Base-by-base conservation (phyloP, 2,797 vertebrate genomes). In the Chanos chanos region DNA sequence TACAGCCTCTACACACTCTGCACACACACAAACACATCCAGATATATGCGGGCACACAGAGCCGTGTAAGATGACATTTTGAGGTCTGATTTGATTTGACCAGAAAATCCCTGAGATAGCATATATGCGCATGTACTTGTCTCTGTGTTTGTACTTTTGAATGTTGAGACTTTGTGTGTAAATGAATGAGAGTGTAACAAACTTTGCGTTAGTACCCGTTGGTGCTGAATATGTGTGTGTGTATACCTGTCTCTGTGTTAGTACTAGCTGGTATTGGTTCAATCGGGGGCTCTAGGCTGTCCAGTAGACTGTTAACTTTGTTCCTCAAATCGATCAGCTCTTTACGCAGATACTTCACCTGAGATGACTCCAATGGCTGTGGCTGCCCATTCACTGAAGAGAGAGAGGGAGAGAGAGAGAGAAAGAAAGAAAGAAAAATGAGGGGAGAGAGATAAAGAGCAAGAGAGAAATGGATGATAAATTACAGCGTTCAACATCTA, bases 321-420 rank as follows among this genome's bases (percentile, higher is more conserved):
- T 99, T 99, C 77, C 96, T 89, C 81, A 99, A 92, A 85, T 99
- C 95, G 79, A 98, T 96, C 76, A 99, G 90, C 87, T 99, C 97
- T 79, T 92, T 89, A 68, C 95, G 94, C 68, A 99, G 89, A 66
- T 98, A 93, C 79, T 99, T 99, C 77, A 99, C 96, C 78, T 99
- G 96, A 86, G 92, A 97, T 21, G 96, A 98, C 82, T 99, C 97
- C 83, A 99, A 86, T 21, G 97, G 96, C 75, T 95, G 89, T 19
- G 97, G 97, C 12, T 99, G 96, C 67, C 96, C 96, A 74, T 99
- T 99, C 72, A 99, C 97, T 99, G 74, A 10, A 44, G 27, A 59
- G 36, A 47, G 16, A 66, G 8, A 40, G 18, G 12, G 7, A 58
- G 4, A 4, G 34, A 43, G 19, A 22, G 55, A 1, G 47, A 9